A percentile compares a stretch with the other conserved stretches of the same genome.
Conservation (phyloP, 2,888 invertebrate species). For the Thymelicus lineola region DNA sequence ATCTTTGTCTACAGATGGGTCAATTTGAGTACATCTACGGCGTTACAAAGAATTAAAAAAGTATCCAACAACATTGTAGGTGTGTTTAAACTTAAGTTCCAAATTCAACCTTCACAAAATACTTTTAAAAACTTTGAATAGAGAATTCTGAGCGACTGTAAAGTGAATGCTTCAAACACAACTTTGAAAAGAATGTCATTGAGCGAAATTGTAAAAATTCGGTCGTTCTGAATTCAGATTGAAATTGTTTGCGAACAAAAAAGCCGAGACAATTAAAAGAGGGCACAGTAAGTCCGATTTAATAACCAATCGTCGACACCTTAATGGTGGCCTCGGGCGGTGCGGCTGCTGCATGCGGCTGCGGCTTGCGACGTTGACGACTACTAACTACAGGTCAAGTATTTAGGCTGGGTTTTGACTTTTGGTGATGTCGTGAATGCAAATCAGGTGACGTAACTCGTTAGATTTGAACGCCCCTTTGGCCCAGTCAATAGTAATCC, state of each 20-base stretch:
- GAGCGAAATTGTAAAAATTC: conserved; percentile 37
- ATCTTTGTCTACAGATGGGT: background rate
- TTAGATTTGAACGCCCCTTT: no score
- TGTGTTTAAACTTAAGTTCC: conserved; percentile 6
- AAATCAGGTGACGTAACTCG: no score
- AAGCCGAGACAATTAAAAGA: conserved; percentile 69
- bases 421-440: no score
- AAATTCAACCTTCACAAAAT: conserved; percentile 7
- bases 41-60: background rate
- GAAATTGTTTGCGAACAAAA: conserved; percentile 42
- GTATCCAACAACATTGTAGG: background rate
- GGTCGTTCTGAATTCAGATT: conserved; percentile 38
- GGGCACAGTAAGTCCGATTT: conserved; percentile 75
- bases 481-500: no score
- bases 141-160: conserved; percentile 27
- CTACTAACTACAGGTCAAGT: background rate
- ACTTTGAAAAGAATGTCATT: conserved; percentile 38
- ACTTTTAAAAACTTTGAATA: conserved; percentile 32
- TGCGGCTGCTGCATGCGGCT: conserved; percentile 29
- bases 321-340: conserved; percentile 43
- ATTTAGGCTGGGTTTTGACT: no score
- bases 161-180: conserved; percentile 30
- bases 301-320: conserved; percentile 82
- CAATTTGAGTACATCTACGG: background rate
- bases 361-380: background rate